Evolutionary conservation across 2,888 invertebrate species (phyloP).

Genomic region (Alloplasta piceator): DNA sequence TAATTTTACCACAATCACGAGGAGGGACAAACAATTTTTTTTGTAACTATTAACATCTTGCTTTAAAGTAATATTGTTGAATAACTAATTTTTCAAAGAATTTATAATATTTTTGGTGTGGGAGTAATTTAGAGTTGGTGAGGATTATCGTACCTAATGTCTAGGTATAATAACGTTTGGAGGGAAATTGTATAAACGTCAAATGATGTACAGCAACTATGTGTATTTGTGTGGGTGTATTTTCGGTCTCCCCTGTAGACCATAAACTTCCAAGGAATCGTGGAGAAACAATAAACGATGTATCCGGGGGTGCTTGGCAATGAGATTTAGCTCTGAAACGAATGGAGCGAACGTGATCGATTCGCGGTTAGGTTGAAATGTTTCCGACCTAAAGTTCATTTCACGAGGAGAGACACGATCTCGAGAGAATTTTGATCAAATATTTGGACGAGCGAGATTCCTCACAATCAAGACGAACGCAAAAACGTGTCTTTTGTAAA

Average conservation of each 20-base stretch:
- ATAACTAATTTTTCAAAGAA: too few species aligned
- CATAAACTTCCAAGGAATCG: conserved; percentile 45
- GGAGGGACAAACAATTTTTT: too few species aligned
- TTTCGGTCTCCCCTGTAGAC: conserved; percentile 5
- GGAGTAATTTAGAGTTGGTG: too few species aligned
- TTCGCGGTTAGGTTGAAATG: conserved; percentile 29
- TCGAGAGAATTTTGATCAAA: conserved; percentile 48
- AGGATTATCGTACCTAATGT: too few species aligned
- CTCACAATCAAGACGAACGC: too few species aligned
- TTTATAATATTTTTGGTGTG: too few species aligned
- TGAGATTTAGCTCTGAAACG: conserved; percentile 35
- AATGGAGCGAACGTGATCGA: conserved; percentile 41
- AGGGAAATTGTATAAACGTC: conserved; percentile 7
- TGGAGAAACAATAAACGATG: conserved; percentile 49
- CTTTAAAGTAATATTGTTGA: too few species aligned
- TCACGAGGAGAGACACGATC: conserved; percentile 1
- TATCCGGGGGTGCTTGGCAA: conserved; percentile 34
- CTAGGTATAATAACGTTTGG: background rate
- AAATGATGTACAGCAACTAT: conserved; percentile 7
- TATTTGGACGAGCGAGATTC: conserved; percentile 49
- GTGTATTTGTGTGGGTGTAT: conserved; percentile 2
- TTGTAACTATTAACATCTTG: too few species aligned
- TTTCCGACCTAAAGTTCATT: conserved; percentile 18
- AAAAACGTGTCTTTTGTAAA: too few species aligned
- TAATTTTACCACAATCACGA: too few species aligned